Evolutionary conservation across 2,888 invertebrate genomes (phyloP).

Genomic region (Brenthis ino): DNA sequence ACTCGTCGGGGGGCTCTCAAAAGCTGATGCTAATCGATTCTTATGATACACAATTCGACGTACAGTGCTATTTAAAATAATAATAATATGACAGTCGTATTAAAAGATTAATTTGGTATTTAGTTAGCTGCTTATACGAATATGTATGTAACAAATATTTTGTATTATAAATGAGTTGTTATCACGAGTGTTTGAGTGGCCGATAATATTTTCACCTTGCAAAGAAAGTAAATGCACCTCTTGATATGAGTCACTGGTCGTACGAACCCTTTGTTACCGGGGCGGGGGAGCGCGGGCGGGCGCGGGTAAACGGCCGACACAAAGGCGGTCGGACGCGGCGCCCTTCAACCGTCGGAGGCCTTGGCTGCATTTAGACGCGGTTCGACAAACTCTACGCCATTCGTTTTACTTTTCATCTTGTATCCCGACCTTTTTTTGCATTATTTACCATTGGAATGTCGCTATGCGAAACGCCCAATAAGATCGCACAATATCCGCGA

Average conservation of each 20-base stretch:
- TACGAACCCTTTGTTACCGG: conserved; percentile 76
- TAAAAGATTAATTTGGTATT: conserved; percentile 17
- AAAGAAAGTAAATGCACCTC: conserved; percentile 43
- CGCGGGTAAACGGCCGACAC: conserved; percentile 68
- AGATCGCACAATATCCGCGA: conserved; percentile 26
- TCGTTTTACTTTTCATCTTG: conserved; percentile 70
- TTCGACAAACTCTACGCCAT: conserved; percentile 73
- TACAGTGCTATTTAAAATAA: not conserved
- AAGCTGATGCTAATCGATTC: conserved; percentile 46
- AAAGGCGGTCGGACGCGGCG: conserved; percentile 70
- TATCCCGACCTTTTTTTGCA: conserved; percentile 67
- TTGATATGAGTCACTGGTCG: conserved; percentile 66
- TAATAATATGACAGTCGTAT: conserved; percentile 9
- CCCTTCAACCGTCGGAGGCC: conserved; percentile 78
- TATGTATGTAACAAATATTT: conserved; percentile 5
- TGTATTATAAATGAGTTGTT: not conserved
- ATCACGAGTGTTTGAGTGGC: conserved; percentile 15
- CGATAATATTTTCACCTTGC: conserved; percentile 44
- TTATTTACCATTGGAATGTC: conserved; percentile 41
- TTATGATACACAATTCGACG: conserved; percentile 41
- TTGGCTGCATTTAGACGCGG: conserved; percentile 80
- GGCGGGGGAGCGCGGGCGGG: conserved; percentile 20
- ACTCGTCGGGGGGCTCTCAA: conserved; percentile 62
- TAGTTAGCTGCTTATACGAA: not conserved
- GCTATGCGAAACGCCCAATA: conserved; percentile 34